phyloP scores from a whole-genome alignment of 2,888 invertebrate genomes.

The Meghimatium bilineatum region DNA sequence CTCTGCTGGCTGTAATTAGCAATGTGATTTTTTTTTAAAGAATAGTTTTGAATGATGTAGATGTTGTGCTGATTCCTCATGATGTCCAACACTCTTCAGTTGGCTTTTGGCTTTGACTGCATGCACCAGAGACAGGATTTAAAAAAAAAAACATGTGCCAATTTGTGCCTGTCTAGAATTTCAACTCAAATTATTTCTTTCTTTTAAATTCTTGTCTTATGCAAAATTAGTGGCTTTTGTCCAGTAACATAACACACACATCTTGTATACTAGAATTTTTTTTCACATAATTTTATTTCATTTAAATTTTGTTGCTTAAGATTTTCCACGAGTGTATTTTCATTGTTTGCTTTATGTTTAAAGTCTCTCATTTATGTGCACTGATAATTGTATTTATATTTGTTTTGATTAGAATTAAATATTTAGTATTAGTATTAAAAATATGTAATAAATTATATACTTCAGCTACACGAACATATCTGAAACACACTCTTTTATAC shows the following conservation, averaged over 20 bases:
- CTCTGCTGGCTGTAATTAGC: constrained; percentile 31
- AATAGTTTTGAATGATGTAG: background rate
- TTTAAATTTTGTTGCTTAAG: background rate
- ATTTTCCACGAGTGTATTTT: background rate
- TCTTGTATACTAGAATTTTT: background rate
- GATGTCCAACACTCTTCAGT: background rate
- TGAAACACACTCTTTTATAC: background rate
- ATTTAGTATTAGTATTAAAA: too few relatives aligned
- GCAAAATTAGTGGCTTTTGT: background rate
- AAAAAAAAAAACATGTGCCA: background rate
- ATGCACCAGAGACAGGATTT: background rate
- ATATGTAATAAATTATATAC: too few relatives aligned
- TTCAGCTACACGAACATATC: too few relatives aligned
- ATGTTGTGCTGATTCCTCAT: constrained; percentile 14
- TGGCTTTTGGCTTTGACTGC: background rate
- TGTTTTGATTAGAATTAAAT: background rate
- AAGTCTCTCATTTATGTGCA: background rate
- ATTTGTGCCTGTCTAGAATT: constrained; percentile 1
- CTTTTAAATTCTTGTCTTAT: background rate
- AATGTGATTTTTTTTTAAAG: background rate
- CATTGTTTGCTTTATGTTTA: background rate
- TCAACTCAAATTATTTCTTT: background rate
- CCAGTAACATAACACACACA: background rate
- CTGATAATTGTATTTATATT: background rate
- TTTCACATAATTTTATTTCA: background rate